Base-by-base conservation (phyloP, 2,797 vertebrate species). In the Oceanodroma leucorhoa region DNA sequence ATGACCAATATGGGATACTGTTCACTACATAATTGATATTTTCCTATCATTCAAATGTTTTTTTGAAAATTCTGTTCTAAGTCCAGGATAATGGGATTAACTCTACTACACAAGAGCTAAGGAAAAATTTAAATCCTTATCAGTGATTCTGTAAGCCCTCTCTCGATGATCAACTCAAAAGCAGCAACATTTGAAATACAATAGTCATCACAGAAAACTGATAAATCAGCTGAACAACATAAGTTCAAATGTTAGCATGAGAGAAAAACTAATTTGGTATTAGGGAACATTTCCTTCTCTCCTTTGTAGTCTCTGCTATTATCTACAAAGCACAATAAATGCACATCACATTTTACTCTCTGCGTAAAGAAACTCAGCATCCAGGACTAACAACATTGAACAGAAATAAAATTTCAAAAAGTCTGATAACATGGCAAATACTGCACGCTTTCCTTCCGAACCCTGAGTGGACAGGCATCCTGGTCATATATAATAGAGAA, bases 381-480 rank as follows among this genome's bases (percentile, higher is more conserved):
- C n/a, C 64, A 58, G 29, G 38, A 75, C 30, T 67, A 87, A 55
- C 22, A 50, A 0, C 1, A 46, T 19, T 21, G 41, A 85, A 50
- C 4, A 84, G 45, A 84, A 83, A 46, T 46, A 80, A 40, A 78
- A 75, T 40, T 76, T 41, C 72, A 67, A 13, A 21, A 57, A 51
- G 11, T 46, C 11, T 65, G 32, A 7, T 43, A 85, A 50, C 10
- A 38, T 2, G 4, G 26, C 18, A 89, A 67, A 70, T 43, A 50
- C 2, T 38, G 5, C 29, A 70, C 5, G 4, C 32, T 32, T 55
- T 60, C n/a, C 50, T 82, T 73, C 46, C 1, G 0, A 75, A 46
- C 3, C 18, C 40, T 16, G 19, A 51, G 13, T 8, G 36, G 27
- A 34, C 27, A 43, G 15, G 16, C 24, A 72, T 10, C 48, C 19